Conservation (phyloP, 2,888 invertebrate species). For the Zaprionus lineosus region DNA sequence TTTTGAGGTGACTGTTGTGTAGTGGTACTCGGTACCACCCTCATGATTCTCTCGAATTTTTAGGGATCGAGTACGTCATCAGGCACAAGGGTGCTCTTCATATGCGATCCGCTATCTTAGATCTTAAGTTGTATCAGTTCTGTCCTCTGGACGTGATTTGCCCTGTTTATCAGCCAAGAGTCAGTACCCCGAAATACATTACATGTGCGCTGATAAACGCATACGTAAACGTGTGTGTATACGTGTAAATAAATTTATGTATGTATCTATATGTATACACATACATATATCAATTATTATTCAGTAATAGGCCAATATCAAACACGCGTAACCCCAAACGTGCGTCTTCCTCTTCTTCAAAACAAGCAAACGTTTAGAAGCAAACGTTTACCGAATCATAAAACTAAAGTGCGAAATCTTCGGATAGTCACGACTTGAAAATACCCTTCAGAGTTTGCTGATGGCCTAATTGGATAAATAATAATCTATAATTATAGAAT, state of each 20-base stretch:
- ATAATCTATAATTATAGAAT: too few relatives aligned
- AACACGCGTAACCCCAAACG: too few relatives aligned
- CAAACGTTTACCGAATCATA: too few relatives aligned
- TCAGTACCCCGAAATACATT: constrained; percentile 25
- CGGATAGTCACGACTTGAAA: too few relatives aligned
- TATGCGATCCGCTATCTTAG: constrained; percentile 70
- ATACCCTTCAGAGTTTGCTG: too few relatives aligned
- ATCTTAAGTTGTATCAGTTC: constrained; percentile 79
- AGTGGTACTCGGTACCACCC: constrained; percentile 82
- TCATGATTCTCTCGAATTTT: constrained; percentile 81
- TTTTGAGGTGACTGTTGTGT: constrained; percentile 82
- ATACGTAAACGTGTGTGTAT: not conserved
- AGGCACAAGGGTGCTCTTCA: constrained; percentile 80
- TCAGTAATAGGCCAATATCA: too few relatives aligned
- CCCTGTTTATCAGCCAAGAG: constrained; percentile 39
- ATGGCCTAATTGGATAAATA: too few relatives aligned
- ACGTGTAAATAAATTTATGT: not conserved
- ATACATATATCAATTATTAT: too few relatives aligned
- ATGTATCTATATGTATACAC: not conserved
- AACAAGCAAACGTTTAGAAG: too few relatives aligned
- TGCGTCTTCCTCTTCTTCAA: too few relatives aligned
- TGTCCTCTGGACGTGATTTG: constrained; percentile 81
- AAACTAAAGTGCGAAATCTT: too few relatives aligned
- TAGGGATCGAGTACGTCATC: constrained; percentile 82
- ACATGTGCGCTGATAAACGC: too few relatives aligned